Conservation (phyloP, 2,113 vertebrate species). For the Onychostoma macrolepis region DNA sequence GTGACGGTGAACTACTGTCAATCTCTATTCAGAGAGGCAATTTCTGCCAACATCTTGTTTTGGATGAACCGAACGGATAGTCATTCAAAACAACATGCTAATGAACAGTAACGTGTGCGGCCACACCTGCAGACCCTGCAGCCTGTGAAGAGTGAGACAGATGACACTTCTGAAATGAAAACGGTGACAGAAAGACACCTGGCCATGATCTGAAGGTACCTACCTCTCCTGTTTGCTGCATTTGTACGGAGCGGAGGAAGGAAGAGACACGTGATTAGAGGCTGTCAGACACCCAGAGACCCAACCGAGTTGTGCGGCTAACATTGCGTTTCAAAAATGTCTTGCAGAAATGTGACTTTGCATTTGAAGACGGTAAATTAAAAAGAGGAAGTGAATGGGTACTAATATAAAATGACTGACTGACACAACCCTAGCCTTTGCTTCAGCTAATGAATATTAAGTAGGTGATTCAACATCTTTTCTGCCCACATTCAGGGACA, state of each 20-base stretch:
- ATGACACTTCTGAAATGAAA: slow-evolving; percentile 37
- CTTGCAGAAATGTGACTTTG: too few species aligned
- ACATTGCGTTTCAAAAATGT: too few species aligned
- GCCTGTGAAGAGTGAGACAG: slow-evolving; percentile 32
- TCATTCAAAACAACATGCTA: slow-evolving; percentile 28
- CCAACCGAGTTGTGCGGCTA: slow-evolving; percentile 22
- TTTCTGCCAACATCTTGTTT: neutral
- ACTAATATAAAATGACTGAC: neutral
- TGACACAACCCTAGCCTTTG: neutral
- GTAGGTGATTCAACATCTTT: neutral
- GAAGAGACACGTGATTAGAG: slow-evolving; percentile 70
- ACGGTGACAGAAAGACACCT: slow-evolving; percentile 22
- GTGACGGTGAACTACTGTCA: slow-evolving; percentile 52
- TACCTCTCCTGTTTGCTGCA: slow-evolving; percentile 98
- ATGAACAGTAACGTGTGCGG: slow-evolving; percentile 25
- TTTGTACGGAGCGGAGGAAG: slow-evolving; percentile 75
- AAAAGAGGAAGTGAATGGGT: neutral
- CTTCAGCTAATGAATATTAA: neutral
- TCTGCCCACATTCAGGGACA: neutral
- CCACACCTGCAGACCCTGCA: slow-evolving; percentile 60
- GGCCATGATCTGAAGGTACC: slow-evolving; percentile 70
- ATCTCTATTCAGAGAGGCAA: slow-evolving; percentile 7
- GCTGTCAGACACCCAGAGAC: slow-evolving; percentile 52
- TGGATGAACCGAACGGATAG: slow-evolving; percentile 46
- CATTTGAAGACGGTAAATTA: neutral